These are phyloP conservation scores for Chalcosyrphus nemorum DNA, from an alignment of 2,888 invertebrate genomes.

Conservation along the genomic window DNA sequence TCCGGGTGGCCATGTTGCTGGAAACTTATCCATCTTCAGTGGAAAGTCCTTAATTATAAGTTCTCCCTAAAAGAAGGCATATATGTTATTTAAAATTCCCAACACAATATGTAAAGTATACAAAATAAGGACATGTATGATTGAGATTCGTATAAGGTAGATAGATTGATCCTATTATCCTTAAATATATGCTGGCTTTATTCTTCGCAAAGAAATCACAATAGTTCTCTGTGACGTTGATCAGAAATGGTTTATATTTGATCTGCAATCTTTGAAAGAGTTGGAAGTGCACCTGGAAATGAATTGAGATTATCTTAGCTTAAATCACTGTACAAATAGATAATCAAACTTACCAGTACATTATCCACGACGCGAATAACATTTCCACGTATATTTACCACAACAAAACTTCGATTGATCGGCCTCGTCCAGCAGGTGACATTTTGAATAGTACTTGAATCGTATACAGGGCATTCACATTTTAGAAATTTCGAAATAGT, in stretches of 20 bases:
- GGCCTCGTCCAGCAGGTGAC: background rate
- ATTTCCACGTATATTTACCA: background rate
- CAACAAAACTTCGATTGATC: background rate
- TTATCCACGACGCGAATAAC: background rate
- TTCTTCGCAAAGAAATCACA: background rate
- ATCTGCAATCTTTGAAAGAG: background rate
- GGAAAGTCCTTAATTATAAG: background rate
- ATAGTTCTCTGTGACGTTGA: background rate
- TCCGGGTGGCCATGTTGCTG: too few species aligned
- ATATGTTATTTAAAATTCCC: background rate
- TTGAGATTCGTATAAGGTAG: background rate
- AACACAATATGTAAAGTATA: background rate
- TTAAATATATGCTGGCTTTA: background rate
- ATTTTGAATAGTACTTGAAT: background rate
- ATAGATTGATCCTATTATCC: too few species aligned
- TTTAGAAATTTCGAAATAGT: background rate
- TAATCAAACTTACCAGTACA: background rate
- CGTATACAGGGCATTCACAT: background rate
- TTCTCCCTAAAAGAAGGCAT: background rate
- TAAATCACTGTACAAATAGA: background rate
- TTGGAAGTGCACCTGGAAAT: background rate
- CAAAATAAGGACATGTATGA: background rate
- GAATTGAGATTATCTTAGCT: background rate
- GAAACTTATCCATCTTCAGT: too few species aligned
- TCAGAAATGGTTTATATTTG: background rate